Percentiles rank a stretch among this genome's conserved stretches.
Evolutionary conservation across 2,797 vertebrate species (phyloP).

Genomic region (Pristis pectinata): DNA sequence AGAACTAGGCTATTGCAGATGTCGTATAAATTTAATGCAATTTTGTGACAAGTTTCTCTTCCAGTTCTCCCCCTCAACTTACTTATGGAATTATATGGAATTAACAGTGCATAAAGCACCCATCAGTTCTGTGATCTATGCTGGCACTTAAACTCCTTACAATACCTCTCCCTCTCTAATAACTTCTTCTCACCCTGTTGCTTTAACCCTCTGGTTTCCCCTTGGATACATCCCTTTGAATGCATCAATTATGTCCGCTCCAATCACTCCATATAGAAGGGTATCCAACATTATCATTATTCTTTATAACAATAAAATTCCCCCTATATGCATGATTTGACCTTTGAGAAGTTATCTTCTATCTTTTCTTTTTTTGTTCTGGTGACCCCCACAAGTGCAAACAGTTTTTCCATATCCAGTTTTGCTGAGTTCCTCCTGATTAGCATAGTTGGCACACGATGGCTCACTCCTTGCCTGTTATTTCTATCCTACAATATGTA

Average conservation of each 20-base stretch:
- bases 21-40: not conserved
- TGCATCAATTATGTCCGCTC: not conserved
- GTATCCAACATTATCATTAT: not conserved
- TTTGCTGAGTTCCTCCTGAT: not conserved
- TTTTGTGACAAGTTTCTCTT: not conserved
- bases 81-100: not conserved
- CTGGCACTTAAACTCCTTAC: not conserved
- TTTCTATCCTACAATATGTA: not conserved
- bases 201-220: not conserved
- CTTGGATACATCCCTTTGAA: not conserved
- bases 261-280: not conserved
- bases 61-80: not conserved
- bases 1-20: not conserved
- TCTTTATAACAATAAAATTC: not conserved
- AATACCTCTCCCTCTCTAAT: not conserved
- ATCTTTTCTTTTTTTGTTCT: not conserved
- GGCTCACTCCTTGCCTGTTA: not conserved
- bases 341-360: not conserved
- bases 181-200: not conserved
- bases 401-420: not conserved
- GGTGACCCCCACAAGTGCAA: not conserved
- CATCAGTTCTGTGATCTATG: not conserved
- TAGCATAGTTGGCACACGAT: not conserved
- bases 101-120: not conserved
- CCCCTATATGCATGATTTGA: not conserved